Conservation (phyloP, 2,113 vertebrate genomes). For the Helogale parvula region DNA sequence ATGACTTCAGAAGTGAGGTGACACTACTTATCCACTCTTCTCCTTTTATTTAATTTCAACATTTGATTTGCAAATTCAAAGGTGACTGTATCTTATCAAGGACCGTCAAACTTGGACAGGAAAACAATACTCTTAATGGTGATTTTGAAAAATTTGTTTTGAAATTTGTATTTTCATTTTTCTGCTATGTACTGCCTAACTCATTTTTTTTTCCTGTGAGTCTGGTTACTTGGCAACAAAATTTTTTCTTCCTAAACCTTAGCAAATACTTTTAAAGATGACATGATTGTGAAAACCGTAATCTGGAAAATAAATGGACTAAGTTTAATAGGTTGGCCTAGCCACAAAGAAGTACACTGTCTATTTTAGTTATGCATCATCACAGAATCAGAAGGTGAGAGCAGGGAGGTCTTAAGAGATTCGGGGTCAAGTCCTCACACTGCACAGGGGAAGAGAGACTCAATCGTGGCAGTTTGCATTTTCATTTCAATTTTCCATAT, state of each 20-base stretch:
- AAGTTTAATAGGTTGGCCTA: background rate
- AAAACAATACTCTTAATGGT: background rate
- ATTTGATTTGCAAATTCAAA: constrained; percentile 49
- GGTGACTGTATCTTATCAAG: background rate
- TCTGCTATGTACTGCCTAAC: background rate
- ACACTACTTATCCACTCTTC: background rate
- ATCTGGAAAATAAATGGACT: constrained; percentile 49
- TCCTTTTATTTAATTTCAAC: background rate
- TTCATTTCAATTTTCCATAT: background rate
- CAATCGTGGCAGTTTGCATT: background rate
- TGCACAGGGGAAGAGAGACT: background rate
- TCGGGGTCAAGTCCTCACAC: background rate
- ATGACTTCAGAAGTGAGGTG: background rate
- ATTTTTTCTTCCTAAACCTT: constrained; percentile 49
- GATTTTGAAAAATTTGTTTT: constrained; percentile 11
- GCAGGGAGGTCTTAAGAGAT: background rate
- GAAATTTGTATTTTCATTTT: constrained; percentile 68
- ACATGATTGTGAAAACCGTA: constrained; percentile 8
- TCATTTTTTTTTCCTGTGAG: constrained; percentile 57
- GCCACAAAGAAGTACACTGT: background rate
- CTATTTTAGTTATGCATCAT: background rate
- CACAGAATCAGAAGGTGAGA: background rate
- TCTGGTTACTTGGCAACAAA: constrained; percentile 62
- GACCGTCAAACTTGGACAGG: constrained; percentile 6
- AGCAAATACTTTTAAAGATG: constrained; percentile 59